phyloP scores from a whole-genome alignment of 2,888 invertebrate genomes.

The Leptinotarsa juncta region DNA sequence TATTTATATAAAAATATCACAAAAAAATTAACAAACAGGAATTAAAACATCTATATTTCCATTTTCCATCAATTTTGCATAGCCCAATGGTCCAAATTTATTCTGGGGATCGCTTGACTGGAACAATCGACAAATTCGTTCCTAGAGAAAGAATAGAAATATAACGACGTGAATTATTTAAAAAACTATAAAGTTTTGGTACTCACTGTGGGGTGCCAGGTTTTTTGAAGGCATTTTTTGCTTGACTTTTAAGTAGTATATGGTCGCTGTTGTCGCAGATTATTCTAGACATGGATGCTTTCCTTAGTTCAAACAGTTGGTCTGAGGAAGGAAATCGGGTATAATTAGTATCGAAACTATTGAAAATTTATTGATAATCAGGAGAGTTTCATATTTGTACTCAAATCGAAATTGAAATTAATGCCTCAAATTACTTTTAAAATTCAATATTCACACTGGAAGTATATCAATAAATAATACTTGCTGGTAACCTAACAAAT shows the following conservation, averaged over 20 bases:
- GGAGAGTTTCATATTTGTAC: no score
- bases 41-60: neutral
- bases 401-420: no score
- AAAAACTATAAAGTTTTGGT: neutral
- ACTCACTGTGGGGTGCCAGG: constrained; percentile 71
- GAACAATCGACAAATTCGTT: constrained; percentile 75
- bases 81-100: constrained; percentile 75
- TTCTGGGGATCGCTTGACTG: constrained; percentile 69
- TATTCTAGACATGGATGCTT: constrained; percentile 75
- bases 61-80: constrained; percentile 43
- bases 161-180: no score
- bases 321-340: constrained; percentile 60
- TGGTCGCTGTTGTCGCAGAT: constrained; percentile 83
- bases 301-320: constrained; percentile 78
- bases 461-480: no score
- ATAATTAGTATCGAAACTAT: no score
- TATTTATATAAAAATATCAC: neutral
- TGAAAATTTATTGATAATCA: no score
- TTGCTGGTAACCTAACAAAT: no score
- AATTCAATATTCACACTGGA: no score
- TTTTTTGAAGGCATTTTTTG: constrained; percentile 72
- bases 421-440: no score
- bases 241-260: constrained; percentile 69
- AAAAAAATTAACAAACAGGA: constrained; percentile 7
- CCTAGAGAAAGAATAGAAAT: constrained; percentile 66